These are phyloP conservation scores for Drosophila repletoides DNA, from an alignment of 1,140 invertebrate genomes.

Conservation along the genomic window DNA sequence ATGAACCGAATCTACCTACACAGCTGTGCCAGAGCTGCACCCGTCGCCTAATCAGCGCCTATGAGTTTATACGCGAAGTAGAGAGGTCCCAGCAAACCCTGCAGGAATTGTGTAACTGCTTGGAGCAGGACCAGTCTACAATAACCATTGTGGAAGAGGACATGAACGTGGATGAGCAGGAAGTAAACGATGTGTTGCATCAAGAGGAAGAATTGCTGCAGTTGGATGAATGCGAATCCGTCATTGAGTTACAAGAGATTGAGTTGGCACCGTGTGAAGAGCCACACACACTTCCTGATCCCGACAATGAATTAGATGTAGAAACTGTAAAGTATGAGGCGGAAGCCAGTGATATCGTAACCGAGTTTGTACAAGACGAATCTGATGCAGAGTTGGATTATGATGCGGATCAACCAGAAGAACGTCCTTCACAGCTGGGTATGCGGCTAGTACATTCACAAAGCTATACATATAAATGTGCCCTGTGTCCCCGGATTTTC, in stretches of 20 bases:
- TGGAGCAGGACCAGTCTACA: neutral
- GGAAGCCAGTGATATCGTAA: neutral
- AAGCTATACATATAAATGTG: constrained; percentile 47
- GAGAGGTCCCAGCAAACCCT: constrained; percentile 52
- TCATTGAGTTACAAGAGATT: constrained; percentile 26
- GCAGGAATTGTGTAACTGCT: constrained; percentile 17
- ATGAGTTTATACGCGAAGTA: constrained; percentile 61
- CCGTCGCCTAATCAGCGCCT: constrained; percentile 51
- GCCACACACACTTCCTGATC: neutral
- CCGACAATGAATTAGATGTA: neutral
- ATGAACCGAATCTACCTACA: constrained; percentile 42
- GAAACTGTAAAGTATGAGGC: neutral
- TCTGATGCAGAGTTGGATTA: neutral
- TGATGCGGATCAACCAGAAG: neutral
- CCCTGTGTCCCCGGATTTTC: constrained; percentile 53
- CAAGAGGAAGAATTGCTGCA: constrained; percentile 7
- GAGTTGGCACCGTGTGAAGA: neutral
- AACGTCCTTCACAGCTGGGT: constrained; percentile 39
- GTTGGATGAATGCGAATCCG: constrained; percentile 13
- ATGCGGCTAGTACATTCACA: constrained; percentile 32
- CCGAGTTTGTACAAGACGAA: constrained; percentile 5
- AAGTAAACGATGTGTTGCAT: constrained; percentile 6
- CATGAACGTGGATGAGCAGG: neutral
- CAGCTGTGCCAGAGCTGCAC: constrained; percentile 61
- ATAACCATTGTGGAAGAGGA: neutral